Evolutionary conservation across 1,140 invertebrate genomes (phyloP).

Genomic region (Pseudomyrmex flavicornis): DNA sequence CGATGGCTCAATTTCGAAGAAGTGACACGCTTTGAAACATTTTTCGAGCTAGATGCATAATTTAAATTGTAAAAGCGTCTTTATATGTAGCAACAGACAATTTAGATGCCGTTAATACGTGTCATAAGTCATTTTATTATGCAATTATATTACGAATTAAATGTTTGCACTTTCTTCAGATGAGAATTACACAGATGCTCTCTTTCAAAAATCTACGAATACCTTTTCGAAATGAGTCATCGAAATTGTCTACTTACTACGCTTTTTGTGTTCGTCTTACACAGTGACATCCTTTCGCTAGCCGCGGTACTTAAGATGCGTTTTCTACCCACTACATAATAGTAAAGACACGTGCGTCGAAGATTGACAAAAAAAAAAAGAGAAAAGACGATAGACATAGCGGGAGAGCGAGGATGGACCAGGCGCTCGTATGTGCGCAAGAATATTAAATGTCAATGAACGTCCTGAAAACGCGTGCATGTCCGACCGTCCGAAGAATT

Average conservation of each 20-base stretch:
- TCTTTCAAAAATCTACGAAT: not conserved
- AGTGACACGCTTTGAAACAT: not conserved
- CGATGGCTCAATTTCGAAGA: conserved; percentile 16
- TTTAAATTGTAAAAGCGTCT: not conserved
- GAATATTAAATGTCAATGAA: conserved; percentile 64
- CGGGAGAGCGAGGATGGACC: conserved; percentile 48
- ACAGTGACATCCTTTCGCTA: conserved; percentile 54
- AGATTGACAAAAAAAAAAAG: conserved; percentile 62
- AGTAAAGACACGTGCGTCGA: conserved; percentile 29
- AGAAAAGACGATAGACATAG: not conserved
- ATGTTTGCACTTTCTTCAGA: not conserved
- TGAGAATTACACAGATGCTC: not conserved
- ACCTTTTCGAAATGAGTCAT: conserved; percentile 10
- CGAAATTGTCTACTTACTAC: not conserved
- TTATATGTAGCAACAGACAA: not conserved
- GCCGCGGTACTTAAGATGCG: conserved; percentile 34
- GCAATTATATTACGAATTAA: not conserved
- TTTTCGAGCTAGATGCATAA: conserved; percentile 7
- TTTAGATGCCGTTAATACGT: not conserved
- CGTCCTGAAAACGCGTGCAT: conserved; percentile 34
- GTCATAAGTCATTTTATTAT: not conserved
- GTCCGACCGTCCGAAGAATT: conserved; percentile 34
- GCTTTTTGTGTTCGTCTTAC: conserved; percentile 14
- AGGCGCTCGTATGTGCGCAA: conserved; percentile 38
- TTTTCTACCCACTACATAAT: conserved; percentile 54